Base-by-base conservation (phyloP, 2,113 vertebrate genomes). In the Triplophysa siluroides region DNA sequence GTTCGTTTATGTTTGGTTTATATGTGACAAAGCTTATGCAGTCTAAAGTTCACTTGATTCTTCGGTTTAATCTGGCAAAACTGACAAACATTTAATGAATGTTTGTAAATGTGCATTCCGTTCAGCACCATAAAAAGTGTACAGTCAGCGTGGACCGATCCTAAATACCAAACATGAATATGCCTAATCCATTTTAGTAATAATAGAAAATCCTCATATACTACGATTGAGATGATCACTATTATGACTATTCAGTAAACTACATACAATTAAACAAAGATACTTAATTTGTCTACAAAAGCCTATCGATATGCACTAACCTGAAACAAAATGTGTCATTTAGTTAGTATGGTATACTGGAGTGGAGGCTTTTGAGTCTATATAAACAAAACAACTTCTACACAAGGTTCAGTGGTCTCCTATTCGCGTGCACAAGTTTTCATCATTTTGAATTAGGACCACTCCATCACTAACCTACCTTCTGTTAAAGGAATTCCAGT, bases 401-500 rank as follows among this genome's bases (percentile, higher is more conserved):
- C 54, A 10, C 19, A 8, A 58, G 21, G 8, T 58, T 58, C 21
- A 21, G 54, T 21, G 8, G 19, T 58, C 54, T 58, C 19, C n/a
- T 58, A 58, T 56, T 19, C 56, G 52, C 19, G 52, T 70, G 54
- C 13, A 41, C 61, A n/a, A 21, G 29, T 21, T 79, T 24, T 13
- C 8, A 26, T 26, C 18, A 19, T 56, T 21, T 1, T n/a, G 6
- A 10, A n/a, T 58, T 7, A 7, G 19, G n/a, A 16, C 54, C 8
- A 58, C 19, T 21, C 8, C 54, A 38, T 33, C 50, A 2, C 23
- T 11, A 50, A 82, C 84, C 5, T 81, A 89, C 88, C 88, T 87
- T 69, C 81, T 87, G 78, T 89, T 89, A 4, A 87, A 67, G 12
- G 88, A 87, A 80, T 88, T 89, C 88, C 88, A 89, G 75, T 83